Base-by-base conservation (phyloP, 2,888 invertebrate species). In the Gasteruption jaculator region DNA sequence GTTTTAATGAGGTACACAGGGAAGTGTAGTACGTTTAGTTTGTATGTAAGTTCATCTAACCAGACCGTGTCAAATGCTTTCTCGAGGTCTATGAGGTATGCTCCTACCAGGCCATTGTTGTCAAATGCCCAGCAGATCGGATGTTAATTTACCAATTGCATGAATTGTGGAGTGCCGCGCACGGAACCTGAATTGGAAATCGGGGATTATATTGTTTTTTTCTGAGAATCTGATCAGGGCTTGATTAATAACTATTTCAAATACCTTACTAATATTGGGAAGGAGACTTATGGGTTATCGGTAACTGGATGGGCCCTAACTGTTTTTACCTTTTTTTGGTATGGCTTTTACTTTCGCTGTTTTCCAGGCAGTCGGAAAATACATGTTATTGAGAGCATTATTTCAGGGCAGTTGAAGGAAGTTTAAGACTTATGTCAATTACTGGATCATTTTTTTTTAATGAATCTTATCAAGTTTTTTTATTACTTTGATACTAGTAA, bases 291-390 rank as follows among this genome's bases (percentile, higher is more conserved):
- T 56, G 2, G 55, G 54, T 8, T n/a, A n/a, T n/a, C 54, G 29
- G 5, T 52, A 57, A 19, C 44, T 55, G 1, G 37, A 11, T 1
- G 50, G 47, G 4, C 41, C 15, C 1, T 25, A 16, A 2, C 3
- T 5, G 7, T 40, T 31, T 34, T 46, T 49, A 19, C 22, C 27
- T 38, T 41, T 44, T 39, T 49, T 41, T 10, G n/a, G 3, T 6
- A 56, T 27, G 0, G 54, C 41, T 1, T 52, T 45, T 1, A 54
- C 41, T 38, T 54, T 56, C 0, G 53, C 53, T 8, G 12, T 36
- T 42, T 52, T 52, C 49, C 50, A 52, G 5, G 14, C 41, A 0
- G 16, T 19, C 1, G 63, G 60, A 48, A 58, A 61, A 24, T 52
- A 46, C 8, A 42, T 52, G 18, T 53, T 57, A 10, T 63, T 60